Evolutionary conservation across 1,140 invertebrate genomes (phyloP), one percentile per base, ranked within the genome.

Genomic region (Goniozus legneri): DNA sequence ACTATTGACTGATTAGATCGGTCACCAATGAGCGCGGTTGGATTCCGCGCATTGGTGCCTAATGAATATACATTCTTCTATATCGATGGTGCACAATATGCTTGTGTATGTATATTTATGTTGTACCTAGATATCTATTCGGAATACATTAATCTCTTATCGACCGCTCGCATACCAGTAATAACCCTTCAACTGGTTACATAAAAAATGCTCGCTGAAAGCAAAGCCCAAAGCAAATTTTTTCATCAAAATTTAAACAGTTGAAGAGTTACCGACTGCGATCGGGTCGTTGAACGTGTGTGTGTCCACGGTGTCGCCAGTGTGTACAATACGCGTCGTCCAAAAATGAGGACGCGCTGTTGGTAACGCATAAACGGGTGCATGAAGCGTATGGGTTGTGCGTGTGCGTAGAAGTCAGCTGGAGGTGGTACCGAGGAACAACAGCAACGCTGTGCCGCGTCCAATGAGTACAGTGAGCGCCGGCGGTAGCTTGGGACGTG

Each of bases 51-150:
- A 62, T 66, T 64, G 52, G 62, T 64, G 66, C 54, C 63, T 47
- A 61, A 56, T 62, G 65, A 69, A 34, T 44, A 58, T 53, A 58
- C 53, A 57, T 54, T 63, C 58, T 63, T 67, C 54, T 62, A 54
- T 66, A 62, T 73, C 61, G 52, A 64, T 73, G 64, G 63, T 71
- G 65, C 69, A 68, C 71, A 71, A 60, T 69, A 75, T 73, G 69
- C 69, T 73, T 75, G 69, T 72, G 70, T 75, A 74, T 74, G 71
- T 75, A 71, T 73, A 72, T 70, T 72, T 71, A 71, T 73, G 71
- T 73, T 73, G 72, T 73, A 63, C 65, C 63, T 73, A 73, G 66
- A 67, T 68, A 68, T 68, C 61, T 54, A 65, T 67, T 68, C 61
- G 64, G 33, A n/a, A n/a, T n/a, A n/a, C n/a, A n/a, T n/a, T n/a